Base-by-base conservation (phyloP, 2,113 vertebrate genomes). In the Nipponia nippon region DNA sequence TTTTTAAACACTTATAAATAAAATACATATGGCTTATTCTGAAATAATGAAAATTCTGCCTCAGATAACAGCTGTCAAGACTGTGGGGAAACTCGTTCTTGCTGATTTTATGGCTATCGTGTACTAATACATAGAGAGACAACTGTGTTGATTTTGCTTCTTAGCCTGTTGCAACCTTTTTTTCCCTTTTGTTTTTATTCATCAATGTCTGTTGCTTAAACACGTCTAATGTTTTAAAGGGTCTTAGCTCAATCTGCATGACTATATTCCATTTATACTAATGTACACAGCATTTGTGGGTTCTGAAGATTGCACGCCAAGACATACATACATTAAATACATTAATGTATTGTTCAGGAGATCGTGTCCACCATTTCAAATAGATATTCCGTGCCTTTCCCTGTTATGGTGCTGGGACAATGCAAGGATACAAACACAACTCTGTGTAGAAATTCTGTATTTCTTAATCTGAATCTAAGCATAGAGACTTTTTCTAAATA, bases 51-150 rank as follows among this genome's bases (percentile, higher is more conserved):
- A 81, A 97, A 86, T 85, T 67, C 61, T 95, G 50, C 72, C 56
- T 84, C 90, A 81, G 91, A 63, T 89, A 97, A 89, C 96, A 97
- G 95, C 87, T 97, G 91, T 93, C 80, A 84, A 89, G 75, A 46
- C 89, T 85, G 81, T 38, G 84, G 67, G 90, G 84, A 96, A 94
- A 82, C 56, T 61, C 42, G 38, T 94, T 34, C 85, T 91, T 80
- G 30, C 92, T 94, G 78, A 80, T 94, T 97, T 96, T 87, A 93
- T 87, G 85, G 82, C 76, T 95, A 20, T 92, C 38, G 67, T 94
- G 67, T 94, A 73, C 58, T 97, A 90, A 94, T 85, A 52, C 7
- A 69, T 12, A 82, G 44, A 40, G 38, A 81, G 44, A 92, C 67
- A 94, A 73, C 82, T 96, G 81, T 97, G 79, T 82, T 90, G 77